Base-by-base conservation (phyloP, 2,888 invertebrate genomes). In the Tinea trinotella region DNA sequence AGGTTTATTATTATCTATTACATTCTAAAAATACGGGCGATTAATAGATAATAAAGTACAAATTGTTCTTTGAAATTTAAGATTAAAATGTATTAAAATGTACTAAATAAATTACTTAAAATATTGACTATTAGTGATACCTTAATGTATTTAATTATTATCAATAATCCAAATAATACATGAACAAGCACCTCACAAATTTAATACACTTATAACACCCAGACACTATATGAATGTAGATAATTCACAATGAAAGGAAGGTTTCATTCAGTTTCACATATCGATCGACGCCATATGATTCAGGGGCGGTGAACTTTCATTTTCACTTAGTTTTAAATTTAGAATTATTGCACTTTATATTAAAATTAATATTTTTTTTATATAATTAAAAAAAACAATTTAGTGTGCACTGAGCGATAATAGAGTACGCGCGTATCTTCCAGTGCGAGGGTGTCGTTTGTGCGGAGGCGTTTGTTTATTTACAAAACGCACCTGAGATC, bases 401-500 rank as follows among this genome's bases (percentile, higher is more conserved):
- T 30, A 30, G 30, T 7, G 30, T 30, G 30, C 30, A 30, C 30
- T 30, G 30, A 30, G 7, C 30, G 30, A 7, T 22, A 22, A 30
- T 30, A 30, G 30, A 7, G 30, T 30, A 30, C 30, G 30, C 30
- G 30, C n/a, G n/a, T n/a, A n/a, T 5, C 22, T 22, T 22, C 22
- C 3, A 20, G 48, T 18, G 19, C 20, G 40, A 48, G 19, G 48
- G 17, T 18, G 19, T 48, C 10, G 20, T 48, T n/a, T 18, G 17
- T 48, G 48, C 48, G 48, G 18, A 19, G 48, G 64, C 61, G 54
- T 61, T 74, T 77, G 83, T 82, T 82, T 83, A 73, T 83, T 81
- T 82, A 82, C 80, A 74, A 77, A 7, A 67, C 91, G 90, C 90
- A 97, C 96, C 96, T 90, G 96, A 94, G 74, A 97, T 96, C 63